Conservation (phyloP, 1,140 invertebrate genomes). For the Linepithema humile region DNA sequence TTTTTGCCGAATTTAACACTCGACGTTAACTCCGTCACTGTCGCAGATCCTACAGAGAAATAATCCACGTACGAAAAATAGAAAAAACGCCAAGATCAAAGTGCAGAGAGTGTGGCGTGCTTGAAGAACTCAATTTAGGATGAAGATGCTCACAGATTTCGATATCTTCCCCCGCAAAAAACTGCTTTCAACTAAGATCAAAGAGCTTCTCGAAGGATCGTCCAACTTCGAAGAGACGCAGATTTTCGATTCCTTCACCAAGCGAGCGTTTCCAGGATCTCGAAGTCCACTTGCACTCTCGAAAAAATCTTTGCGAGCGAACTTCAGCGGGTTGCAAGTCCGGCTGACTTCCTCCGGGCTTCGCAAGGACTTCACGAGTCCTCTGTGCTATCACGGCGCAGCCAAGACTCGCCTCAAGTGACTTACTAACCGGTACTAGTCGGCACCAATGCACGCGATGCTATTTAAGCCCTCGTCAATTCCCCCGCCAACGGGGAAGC, state of each 20-base stretch:
- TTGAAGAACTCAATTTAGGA: background rate
- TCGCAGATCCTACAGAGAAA: background rate
- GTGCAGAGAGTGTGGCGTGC: background rate
- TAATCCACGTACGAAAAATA: background rate
- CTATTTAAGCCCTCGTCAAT: slow-evolving; percentile 83
- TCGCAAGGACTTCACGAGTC: background rate
- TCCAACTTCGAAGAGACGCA: no score
- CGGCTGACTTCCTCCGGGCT: slow-evolving; percentile 4
- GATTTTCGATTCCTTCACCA: background rate
- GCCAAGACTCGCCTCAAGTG: slow-evolving; percentile 49
- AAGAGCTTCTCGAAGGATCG: background rate
- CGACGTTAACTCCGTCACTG: background rate
- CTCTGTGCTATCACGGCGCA: background rate
- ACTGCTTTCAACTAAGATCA: background rate
- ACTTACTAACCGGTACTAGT: slow-evolving; percentile 79
- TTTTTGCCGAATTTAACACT: background rate
- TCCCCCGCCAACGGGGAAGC: slow-evolving; percentile 68
- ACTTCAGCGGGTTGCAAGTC: background rate
- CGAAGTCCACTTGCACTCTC: background rate
- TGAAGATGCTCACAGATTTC: background rate
- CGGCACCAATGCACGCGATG: slow-evolving; percentile 70
- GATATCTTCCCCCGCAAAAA: background rate
- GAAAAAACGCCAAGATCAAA: background rate
- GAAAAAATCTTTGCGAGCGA: background rate
- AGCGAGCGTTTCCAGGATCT: background rate